phyloP scores from a whole-genome alignment of 2,888 invertebrate species.

The Boloria selene region DNA sequence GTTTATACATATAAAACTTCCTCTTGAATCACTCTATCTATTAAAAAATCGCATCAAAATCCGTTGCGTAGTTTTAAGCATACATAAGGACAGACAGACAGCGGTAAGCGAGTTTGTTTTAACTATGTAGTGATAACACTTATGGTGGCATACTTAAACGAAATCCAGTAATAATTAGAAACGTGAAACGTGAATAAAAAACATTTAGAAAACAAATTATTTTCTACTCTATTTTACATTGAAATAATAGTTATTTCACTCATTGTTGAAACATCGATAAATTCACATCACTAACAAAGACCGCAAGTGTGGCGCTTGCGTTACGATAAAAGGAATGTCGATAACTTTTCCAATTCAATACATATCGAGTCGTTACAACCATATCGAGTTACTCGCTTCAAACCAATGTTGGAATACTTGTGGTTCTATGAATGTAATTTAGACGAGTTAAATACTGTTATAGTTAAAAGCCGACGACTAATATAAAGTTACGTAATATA shows the following conservation, averaged over 20 bases:
- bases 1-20: too few species aligned
- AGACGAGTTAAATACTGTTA: constrained; percentile 34
- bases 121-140: too few species aligned
- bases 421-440: constrained; percentile 39
- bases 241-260: neutral
- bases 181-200: too few species aligned
- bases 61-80: too few species aligned
- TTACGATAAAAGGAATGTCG: constrained; percentile 59
- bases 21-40: too few species aligned
- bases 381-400: constrained; percentile 53
- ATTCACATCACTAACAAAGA: constrained; percentile 47
- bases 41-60: too few species aligned
- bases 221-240: neutral
- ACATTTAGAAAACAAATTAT: neutral
- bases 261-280: constrained; percentile 30
- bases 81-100: too few species aligned
- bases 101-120: too few species aligned
- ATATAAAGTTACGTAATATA: constrained; percentile 14
- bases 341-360: constrained; percentile 59
- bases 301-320: constrained; percentile 64
- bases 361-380: constrained; percentile 56
- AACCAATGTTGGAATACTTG: constrained; percentile 40
- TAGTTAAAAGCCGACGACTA: constrained; percentile 24
- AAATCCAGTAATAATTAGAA: too few species aligned
- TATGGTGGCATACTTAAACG: too few species aligned